Base-by-base conservation (phyloP, 2,888 invertebrate genomes). In the Microctonus hyperodae region DNA sequence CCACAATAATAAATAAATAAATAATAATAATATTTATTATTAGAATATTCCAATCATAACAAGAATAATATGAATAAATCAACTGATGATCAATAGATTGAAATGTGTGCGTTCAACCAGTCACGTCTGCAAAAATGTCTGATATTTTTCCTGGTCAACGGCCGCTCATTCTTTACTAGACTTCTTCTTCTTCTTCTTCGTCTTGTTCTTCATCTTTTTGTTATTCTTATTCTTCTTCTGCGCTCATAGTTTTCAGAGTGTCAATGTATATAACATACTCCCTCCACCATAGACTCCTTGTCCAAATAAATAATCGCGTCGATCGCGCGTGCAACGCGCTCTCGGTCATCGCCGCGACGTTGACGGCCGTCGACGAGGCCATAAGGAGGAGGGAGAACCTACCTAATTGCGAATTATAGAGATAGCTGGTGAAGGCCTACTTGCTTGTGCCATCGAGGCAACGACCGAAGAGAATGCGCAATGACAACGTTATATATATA, bases 131-230 rank as follows among this genome's bases (percentile, higher is more conserved):
- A 75, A 73, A 75, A 72, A 73, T 74, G 67, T 66, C 70, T 64
- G 70, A 68, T 48, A 72, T 75, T 75, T 76, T 72, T 74, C 69
- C 70, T 72, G 76, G 78, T 76, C 77, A 79, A 77, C 53, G 77
- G 73, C 78, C 77, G 75, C 73, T 70, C 72, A 53, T 68, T 58
- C 16, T 44, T 37, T n/a, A n/a, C 44, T 44, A 44, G 44, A 16
- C 16, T 44, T 44, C 16, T 6, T 44, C 44, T 44, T n/a, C 13
- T 66, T 59, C 56, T 67, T 53, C 48, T 62, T 58, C 37, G 31
- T n/a, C 10, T 48, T 16, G 20, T 22, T 9, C 23, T 50, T 57
- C 37, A 25, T 35, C 48, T 50, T 57, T 25, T 28, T 28, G n/a
- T 51, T 7, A 28, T 37, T 55, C 53, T 56, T 63, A 44, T 20